phyloP scores from a whole-genome alignment of 2,113 vertebrate genomes.

The Gobiocypris rarus region DNA sequence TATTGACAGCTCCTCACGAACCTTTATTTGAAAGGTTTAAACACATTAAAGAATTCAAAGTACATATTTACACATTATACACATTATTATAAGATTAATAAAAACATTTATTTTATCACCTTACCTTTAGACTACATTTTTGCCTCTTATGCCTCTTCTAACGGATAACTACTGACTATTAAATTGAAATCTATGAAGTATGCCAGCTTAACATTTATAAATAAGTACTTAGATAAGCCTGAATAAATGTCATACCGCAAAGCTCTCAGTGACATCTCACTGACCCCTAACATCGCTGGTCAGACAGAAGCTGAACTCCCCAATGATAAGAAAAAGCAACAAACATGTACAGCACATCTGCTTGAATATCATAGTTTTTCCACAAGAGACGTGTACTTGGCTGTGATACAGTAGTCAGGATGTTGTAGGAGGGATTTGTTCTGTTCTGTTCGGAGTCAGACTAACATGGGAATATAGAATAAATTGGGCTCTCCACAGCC shows the following conservation, averaged over 20 bases:
- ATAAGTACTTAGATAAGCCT: constrained; percentile 1
- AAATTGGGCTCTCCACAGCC: background rate
- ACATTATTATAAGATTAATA: background rate
- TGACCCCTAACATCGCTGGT: background rate
- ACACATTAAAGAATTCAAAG: background rate
- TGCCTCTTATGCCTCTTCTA: background rate
- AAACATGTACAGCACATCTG: background rate
- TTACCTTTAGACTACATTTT: background rate
- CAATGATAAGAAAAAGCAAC: background rate
- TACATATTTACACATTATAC: background rate
- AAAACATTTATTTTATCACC: background rate
- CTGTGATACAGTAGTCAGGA: background rate
- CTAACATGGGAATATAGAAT: background rate
- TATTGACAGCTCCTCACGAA: background rate
- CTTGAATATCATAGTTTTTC: background rate
- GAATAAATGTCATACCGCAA: constrained; percentile 21
- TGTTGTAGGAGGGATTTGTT: background rate
- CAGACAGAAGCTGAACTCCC: background rate
- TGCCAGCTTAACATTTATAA: constrained; percentile 2
- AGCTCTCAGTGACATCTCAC: background rate
- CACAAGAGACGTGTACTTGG: background rate
- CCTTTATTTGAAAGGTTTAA: background rate
- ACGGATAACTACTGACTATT: background rate
- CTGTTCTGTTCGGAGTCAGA: background rate
- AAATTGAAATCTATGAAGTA: background rate